Evolutionary conservation across 2,888 invertebrate genomes (phyloP), one percentile per base, ranked within the genome.

Genomic region (Drosophila barbarae): DNA sequence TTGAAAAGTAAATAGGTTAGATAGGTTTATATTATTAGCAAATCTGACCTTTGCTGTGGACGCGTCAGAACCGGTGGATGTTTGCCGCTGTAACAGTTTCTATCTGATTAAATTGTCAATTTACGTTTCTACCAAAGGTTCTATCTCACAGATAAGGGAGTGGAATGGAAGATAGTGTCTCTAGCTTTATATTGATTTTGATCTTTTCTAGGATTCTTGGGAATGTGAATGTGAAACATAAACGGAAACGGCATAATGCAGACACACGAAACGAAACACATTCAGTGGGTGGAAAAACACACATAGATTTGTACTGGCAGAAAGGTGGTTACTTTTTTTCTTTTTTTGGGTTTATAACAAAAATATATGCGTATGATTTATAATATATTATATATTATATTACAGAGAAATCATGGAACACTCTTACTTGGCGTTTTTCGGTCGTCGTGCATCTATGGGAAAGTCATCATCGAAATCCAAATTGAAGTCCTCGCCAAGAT

Each of bases 351-450:
- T 18, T 47, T 47, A 47, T 47, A 32, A 47, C 46, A 47, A 5
- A 47, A 32, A 32, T 32, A 21, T 21, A 7, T 18, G 26, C 10
- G 12, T 13, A 7, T 21, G 30, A 30, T 30, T 9, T 30, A 9
- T 30, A 30, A 18, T 18, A 7, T 21, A 34, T 13, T 4, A 23
- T 12, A 26, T 28, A 15, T 8, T 28, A 39, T 21, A 23, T 23
- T 41, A 28, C 30, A 5, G 30, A 13, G 30, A 21, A 10, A 26
- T 12, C 42, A 28, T 52, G 73, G 73, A 75, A 67, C 61, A 68
- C 82, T 93, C 96, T 95, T 90, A 96, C 96, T 96, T 96, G 90
- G 96, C 96, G 92, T 96, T 96, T 91, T 96, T 96, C 78, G 96
- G 96, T 90, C 90, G 86, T 79, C 86, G 85, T n/a, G 87, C 88